Conservation (phyloP, 2,113 vertebrate genomes). For the Prionailurus viverrinus region DNA sequence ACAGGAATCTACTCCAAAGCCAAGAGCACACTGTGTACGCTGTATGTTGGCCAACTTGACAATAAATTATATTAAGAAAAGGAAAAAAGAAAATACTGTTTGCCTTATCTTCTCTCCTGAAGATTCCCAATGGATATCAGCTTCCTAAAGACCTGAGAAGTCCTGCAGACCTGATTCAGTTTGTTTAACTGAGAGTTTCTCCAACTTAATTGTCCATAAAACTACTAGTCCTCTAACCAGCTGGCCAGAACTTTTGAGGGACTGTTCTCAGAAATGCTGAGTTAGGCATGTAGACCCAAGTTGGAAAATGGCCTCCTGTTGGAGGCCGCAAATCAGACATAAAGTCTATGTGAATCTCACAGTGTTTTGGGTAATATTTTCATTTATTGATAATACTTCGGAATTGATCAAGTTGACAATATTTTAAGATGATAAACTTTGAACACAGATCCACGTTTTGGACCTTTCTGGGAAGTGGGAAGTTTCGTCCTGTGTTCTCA, state of each 20-base stretch:
- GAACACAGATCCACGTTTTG: background rate
- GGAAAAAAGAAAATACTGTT: background rate
- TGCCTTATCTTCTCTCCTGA: background rate
- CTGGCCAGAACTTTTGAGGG: background rate
- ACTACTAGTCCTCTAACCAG: background rate
- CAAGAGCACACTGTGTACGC: too few relatives aligned
- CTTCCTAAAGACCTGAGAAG: background rate
- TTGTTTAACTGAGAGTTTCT: background rate
- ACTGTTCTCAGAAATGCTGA: background rate
- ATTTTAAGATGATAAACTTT: background rate
- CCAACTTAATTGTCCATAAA: background rate
- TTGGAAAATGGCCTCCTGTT: background rate
- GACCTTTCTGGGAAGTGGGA: background rate
- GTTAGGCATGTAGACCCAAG: background rate
- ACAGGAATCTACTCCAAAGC: too few relatives aligned
- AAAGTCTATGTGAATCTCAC: background rate
- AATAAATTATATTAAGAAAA: too few relatives aligned
- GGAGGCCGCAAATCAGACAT: background rate
- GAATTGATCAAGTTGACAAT: background rate
- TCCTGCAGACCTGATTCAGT: background rate
- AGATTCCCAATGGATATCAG: rapidly evolving
- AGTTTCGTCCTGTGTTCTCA: rapidly evolving
- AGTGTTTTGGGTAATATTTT: background rate
- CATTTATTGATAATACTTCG: background rate
- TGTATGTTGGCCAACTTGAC: too few relatives aligned